These are phyloP conservation scores for Brachypalpus laphriformis DNA, from an alignment of 2,888 invertebrate species.

Conservation along the genomic window DNA sequence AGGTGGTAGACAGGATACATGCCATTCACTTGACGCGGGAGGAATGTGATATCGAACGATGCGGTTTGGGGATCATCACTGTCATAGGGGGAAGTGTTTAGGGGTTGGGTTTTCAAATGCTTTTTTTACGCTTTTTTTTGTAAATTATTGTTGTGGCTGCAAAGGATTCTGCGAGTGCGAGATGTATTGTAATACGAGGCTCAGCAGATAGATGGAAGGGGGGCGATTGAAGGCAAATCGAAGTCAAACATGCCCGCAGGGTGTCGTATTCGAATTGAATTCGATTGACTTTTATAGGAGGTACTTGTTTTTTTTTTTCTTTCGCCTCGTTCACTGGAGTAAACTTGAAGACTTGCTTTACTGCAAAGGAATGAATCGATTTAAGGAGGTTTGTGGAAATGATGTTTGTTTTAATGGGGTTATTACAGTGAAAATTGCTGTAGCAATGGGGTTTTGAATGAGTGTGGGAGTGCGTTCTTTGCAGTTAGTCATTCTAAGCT, in stretches of 20 bases:
- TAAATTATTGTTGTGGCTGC: conserved; percentile 40
- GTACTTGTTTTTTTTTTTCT: background rate
- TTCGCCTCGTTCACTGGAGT: background rate
- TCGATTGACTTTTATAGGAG: conserved; percentile 69
- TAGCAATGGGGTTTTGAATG: background rate
- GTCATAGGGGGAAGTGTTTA: background rate
- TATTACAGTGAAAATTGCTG: conserved; percentile 23
- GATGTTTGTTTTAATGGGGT: conserved; percentile 34
- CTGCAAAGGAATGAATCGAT: conserved; percentile 36
- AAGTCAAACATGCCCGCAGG: conserved; percentile 61
- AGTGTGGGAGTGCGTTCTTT: too few relatives aligned
- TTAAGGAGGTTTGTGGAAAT: conserved; percentile 33
- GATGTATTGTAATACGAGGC: background rate
- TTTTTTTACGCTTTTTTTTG: conserved; percentile 13
- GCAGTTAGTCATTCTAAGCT: too few relatives aligned
- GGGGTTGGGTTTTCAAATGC: conserved; percentile 30
- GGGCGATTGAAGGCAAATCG: conserved; percentile 49
- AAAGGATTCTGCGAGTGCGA: background rate
- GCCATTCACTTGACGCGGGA: conserved; percentile 1
- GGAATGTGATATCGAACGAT: conserved; percentile 21
- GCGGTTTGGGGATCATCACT: conserved; percentile 44
- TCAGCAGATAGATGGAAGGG: background rate
- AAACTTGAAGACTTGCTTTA: conserved; percentile 28
- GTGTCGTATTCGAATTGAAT: conserved; percentile 49
- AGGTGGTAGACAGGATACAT: conserved; percentile 38